Evolutionary conservation across 2,113 vertebrate genomes (phyloP), one percentile per base, ranked within the genome.

Genomic region (Triplophysa dalaica): DNA sequence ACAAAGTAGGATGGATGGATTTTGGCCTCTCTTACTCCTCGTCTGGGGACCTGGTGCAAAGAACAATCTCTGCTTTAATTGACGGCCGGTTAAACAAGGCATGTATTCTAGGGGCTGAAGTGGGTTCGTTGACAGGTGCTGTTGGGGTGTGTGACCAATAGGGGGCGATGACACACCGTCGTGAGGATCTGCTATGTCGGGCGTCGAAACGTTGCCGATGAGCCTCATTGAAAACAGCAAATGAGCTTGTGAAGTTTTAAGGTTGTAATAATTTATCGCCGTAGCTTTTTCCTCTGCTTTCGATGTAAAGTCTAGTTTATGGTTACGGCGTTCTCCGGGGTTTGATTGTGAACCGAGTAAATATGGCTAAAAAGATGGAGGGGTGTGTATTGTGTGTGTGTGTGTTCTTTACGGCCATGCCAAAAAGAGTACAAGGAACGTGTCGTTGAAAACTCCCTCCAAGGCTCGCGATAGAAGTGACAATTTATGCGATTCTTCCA

Each of bases 21-120:
- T 82, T 91, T 92, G 92, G 91, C 89, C 85, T 89, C 86, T 91
- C 88, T 93, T 90, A 88, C 91, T 92, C 90, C 87, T 93, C 91
- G 92, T 93, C 90, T 93, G 92, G 90, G 91, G 88, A 89, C 90
- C 90, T 88, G 92, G 90, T 93, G 92, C 89, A 91, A 90, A 87
- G 88, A 89, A 88, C 91, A 90, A 88, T 90, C 82, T 88, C 86
- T 89, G 87, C 89, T 89, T 87, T 93, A 92, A 94, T 93, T 92
- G 92, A 89, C 86, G 78, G 81, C 87, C 88, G 87, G 87, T 87
- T 90, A 90, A 91, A 93, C 85, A 88, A 91, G 87, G 70, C 82
- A 66, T 64, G 66, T 83, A 82, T 90, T 88, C 87, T 88, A 84
- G 77, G 82, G 52, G 70, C 54, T 14, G 21, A 82, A 69, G 84